These are phyloP conservation scores for Calameuta idolon DNA, from an alignment of 2,888 invertebrate species.

Conservation along the genomic window DNA sequence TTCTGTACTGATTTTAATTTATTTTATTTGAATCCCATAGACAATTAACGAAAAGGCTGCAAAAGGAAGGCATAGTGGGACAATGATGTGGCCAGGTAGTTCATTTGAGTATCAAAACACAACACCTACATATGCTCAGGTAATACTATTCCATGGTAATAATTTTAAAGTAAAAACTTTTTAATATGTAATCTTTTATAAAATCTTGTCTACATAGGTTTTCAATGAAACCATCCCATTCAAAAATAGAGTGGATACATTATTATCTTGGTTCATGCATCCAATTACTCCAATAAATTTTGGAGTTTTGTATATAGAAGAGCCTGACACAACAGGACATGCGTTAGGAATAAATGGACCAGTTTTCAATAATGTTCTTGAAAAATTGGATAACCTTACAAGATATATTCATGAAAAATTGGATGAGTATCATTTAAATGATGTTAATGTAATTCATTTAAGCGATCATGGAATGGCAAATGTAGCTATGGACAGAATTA, in stretches of 20 bases:
- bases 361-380: conserved; percentile 64
- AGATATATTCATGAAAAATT: conserved; percentile 72
- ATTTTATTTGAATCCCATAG: conserved; percentile 61
- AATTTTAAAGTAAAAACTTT: conserved; percentile 1
- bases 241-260: conserved; percentile 70
- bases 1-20: conserved; percentile 9
- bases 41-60: conserved; percentile 71
- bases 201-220: conserved; percentile 42
- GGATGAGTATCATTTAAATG: conserved; percentile 68
- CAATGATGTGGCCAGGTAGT: conserved; percentile 80
- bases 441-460: conserved; percentile 75
- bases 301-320: conserved; percentile 77
- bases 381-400: conserved; percentile 70
- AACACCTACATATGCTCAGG: conserved; percentile 66
- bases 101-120: conserved; percentile 69
- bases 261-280: conserved; percentile 73
- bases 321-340: conserved; percentile 78
- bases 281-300: conserved; percentile 75
- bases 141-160: conserved; percentile 26
- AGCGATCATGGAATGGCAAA: conserved; percentile 81
- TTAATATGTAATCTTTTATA: background rate
- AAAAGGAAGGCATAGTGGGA: conserved; percentile 71
- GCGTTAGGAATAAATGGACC: conserved; percentile 70
- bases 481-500: conserved; percentile 69
- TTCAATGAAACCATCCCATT: conserved; percentile 63